Base-by-base conservation (phyloP, 2,797 vertebrate genomes). In the Mus spretus region DNA sequence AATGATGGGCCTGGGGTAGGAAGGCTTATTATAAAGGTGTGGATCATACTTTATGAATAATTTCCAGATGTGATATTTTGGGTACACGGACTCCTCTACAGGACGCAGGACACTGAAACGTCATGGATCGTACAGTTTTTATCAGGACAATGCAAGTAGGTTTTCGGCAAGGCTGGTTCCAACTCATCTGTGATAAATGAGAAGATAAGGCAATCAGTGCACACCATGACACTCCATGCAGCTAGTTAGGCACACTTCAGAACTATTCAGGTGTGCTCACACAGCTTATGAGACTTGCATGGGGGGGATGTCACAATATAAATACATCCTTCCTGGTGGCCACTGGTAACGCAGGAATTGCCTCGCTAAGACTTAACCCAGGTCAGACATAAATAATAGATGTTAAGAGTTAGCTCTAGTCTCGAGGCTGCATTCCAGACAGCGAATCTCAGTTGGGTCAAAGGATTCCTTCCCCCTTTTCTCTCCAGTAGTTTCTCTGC, bases 141-240 rank as follows among this genome's bases (percentile, higher is more conserved):
- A 99, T 98, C 99, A 98, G 99, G 98, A 99, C 98, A 98, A 99
- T 99, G 98, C 99, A 98, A 99, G 99, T 98, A 99, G 98, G 98
- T 99, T 99, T 99, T 99, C 99, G 99, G 99, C 99, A 99, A 99
- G 99, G 99, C 98, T 99, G 99, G 99, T 99, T 99, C 99, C 99
- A 99, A 99, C 99, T 99, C 99, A 99, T 99, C 99, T 99, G 99
- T 99, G 99, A 99, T 99, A 99, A 99, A 99, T 99, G 99, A 99
- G 99, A 99, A 99, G 99, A 99, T 99, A 99, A 99, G 99, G 99
- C 99, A 99, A 99, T 99, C 99, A 99, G 99, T 98, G 99, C 99
- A 99, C 99, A 99, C 99, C 98, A 98, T 98, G 99, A 99, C 99
- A 99, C 98, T 98, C 98, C 37, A 98, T 98, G 98, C 99, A 99